These are phyloP conservation scores for Paramisgurnus dabryanus DNA, from an alignment of 2,113 vertebrate genomes.

Conservation along the genomic window DNA sequence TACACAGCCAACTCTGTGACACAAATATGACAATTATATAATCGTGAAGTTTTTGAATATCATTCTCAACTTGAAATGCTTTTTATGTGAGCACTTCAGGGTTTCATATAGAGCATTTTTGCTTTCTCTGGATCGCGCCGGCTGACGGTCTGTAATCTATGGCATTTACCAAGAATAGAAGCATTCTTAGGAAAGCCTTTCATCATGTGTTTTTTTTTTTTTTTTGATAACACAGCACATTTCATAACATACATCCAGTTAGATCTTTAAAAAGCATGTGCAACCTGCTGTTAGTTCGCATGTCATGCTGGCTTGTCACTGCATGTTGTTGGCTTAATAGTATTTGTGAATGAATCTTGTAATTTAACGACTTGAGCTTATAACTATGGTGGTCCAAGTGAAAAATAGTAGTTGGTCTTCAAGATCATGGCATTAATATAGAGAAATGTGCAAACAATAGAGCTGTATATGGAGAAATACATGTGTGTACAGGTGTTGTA, in stretches of 20 bases:
- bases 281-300: not conserved
- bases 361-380: too few species aligned
- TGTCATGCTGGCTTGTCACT: not conserved
- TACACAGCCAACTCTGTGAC: conserved; percentile 30
- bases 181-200: conserved; percentile 14
- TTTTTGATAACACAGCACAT: not conserved
- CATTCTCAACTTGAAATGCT: not conserved
- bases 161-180: conserved; percentile 31
- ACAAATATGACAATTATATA: conserved; percentile 37
- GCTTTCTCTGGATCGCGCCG: not conserved
- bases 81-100: not conserved
- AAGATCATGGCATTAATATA: too few species aligned
- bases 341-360: not conserved
- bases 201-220: not conserved
- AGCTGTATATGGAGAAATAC: too few species aligned
- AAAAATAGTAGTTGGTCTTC: too few species aligned
- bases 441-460: too few species aligned
- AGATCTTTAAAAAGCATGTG: not conserved
- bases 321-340: not conserved
- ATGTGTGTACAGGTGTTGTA: too few species aligned
- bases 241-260: not conserved
- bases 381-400: too few species aligned
- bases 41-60: conserved; percentile 23
- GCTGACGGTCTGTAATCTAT: conserved; percentile 10
- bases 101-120: not conserved